These are phyloP conservation scores for Heliconius hortense DNA, from an alignment of 2,888 invertebrate genomes.

Conservation along the genomic window DNA sequence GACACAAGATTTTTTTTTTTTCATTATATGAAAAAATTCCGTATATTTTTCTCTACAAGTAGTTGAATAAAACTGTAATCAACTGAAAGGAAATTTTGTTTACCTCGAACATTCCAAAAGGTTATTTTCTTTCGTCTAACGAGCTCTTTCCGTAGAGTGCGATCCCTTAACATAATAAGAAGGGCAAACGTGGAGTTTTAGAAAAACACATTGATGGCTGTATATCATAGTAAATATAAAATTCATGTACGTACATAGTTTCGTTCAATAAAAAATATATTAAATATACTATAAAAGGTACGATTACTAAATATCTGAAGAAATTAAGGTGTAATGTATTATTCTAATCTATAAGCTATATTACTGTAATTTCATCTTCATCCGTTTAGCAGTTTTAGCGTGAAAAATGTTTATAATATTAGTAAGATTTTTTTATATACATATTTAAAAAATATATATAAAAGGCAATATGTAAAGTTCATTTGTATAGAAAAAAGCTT, in stretches of 20 bases:
- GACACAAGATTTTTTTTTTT: neutral
- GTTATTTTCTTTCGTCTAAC: slow-evolving; percentile 42
- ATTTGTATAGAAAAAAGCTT: neutral
- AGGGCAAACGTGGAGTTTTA: slow-evolving; percentile 44
- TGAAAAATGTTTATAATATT: too few species aligned
- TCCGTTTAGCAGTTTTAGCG: too few species aligned
- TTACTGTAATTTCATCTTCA: too few species aligned
- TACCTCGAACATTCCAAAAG: slow-evolving; percentile 38
- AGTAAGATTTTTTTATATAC: too few species aligned
- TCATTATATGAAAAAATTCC: neutral
- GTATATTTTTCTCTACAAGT: neutral
- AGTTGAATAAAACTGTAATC: slow-evolving; percentile 29
- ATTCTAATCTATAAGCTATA: too few species aligned
- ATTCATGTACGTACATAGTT: neutral
- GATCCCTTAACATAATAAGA: slow-evolving; percentile 42
- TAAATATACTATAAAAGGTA: neutral
- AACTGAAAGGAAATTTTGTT: slow-evolving; percentile 36
- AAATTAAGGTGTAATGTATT: too few species aligned
- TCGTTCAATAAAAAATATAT: neutral
- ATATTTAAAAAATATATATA: too few species aligned
- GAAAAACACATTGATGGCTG: slow-evolving; percentile 41
- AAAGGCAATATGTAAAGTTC: neutral
- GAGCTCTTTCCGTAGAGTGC: slow-evolving; percentile 40
- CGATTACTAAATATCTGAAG: too few species aligned
- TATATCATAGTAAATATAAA: slow-evolving; percentile 19